phyloP scores from a whole-genome alignment of 2,797 vertebrate genomes.

The Cyclopterus lumpus region DNA sequence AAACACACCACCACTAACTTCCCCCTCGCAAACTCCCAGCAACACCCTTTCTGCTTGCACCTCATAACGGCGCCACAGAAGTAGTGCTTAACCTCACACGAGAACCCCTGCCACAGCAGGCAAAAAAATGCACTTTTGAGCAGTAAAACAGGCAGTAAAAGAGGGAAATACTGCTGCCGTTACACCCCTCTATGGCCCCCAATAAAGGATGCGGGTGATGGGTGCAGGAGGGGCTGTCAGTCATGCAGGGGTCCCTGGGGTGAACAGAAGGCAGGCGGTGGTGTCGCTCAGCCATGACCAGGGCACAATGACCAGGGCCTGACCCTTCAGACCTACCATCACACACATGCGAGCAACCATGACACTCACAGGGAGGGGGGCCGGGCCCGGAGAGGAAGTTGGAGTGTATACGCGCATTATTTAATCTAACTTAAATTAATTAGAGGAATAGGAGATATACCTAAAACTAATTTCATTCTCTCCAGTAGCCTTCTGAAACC shows the following conservation, averaged over 20 bases:
- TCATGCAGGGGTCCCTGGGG: conserved; percentile 79
- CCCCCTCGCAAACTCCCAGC: conserved; percentile 35
- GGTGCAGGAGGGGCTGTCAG: conserved; percentile 82
- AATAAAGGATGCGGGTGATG: conserved; percentile 79
- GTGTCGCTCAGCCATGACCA: conserved; percentile 84
- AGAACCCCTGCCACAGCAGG: conserved; percentile 19
- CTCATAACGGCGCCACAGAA: conserved; percentile 39
- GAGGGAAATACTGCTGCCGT: conserved; percentile 60
- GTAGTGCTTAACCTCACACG: conserved; percentile 17
- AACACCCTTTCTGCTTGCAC: conserved; percentile 48
- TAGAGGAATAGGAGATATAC: neutral
- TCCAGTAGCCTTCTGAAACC: neutral
- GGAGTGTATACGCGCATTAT: conserved; percentile 26
- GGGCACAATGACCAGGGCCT: conserved; percentile 82
- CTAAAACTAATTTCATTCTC: neutral
- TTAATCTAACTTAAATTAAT: conserved; percentile 2
- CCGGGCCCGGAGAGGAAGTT: conserved; percentile 62
- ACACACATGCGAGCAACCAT: conserved; percentile 76
- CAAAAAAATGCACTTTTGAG: conserved; percentile 48
- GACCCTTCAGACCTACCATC: conserved; percentile 78
- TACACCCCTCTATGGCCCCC: conserved; percentile 67
- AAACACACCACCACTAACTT: conserved; percentile 52
- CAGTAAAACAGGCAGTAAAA: conserved; percentile 59
- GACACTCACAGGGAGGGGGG: conserved; percentile 65
- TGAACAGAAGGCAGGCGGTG: conserved; percentile 83